phyloP scores from a whole-genome alignment of 2,888 invertebrate species.

The Endotricha flammealis region DNA sequence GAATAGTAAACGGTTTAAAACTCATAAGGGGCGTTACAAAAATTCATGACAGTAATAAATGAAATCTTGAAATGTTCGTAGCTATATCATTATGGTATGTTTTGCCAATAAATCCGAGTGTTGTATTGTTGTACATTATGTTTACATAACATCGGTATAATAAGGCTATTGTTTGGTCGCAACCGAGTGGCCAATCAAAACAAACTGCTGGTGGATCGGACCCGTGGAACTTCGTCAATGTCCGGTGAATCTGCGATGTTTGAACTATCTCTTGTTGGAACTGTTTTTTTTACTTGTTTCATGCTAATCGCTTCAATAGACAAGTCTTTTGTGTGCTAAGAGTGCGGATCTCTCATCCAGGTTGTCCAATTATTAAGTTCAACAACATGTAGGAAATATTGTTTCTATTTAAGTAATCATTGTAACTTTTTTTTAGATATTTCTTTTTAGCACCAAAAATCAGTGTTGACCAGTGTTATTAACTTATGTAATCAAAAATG shows the following conservation, averaged over 20 bases:
- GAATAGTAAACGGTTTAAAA: too few relatives aligned
- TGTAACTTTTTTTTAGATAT: too few relatives aligned
- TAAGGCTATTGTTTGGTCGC: conserved; percentile 52
- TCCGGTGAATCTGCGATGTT: conserved; percentile 52
- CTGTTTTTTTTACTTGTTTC: conserved; percentile 7
- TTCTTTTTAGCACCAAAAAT: too few relatives aligned
- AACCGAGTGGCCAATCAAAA: conserved; percentile 46
- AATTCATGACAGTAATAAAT: too few relatives aligned
- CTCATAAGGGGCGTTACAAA: too few relatives aligned
- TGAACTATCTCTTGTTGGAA: conserved; percentile 23
- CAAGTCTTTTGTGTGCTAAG: conserved; percentile 1
- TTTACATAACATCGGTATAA: conserved; percentile 58
- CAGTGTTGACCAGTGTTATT: too few relatives aligned
- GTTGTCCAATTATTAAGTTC: neutral
- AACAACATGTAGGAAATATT: too few relatives aligned
- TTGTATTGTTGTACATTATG: conserved; percentile 30
- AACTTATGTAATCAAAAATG: too few relatives aligned
- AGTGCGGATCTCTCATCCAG: neutral
- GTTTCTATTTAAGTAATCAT: too few relatives aligned
- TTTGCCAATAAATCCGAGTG: conserved; percentile 39
- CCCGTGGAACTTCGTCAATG: conserved; percentile 51
- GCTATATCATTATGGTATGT: conserved; percentile 40
- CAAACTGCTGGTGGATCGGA: conserved; percentile 33
- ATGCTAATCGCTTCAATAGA: neutral
- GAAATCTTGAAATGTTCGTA: conserved; percentile 13